Conservation (phyloP, 53 echinoderm and acorn worm genomes). For the Glandiceps talaboti region DNA sequence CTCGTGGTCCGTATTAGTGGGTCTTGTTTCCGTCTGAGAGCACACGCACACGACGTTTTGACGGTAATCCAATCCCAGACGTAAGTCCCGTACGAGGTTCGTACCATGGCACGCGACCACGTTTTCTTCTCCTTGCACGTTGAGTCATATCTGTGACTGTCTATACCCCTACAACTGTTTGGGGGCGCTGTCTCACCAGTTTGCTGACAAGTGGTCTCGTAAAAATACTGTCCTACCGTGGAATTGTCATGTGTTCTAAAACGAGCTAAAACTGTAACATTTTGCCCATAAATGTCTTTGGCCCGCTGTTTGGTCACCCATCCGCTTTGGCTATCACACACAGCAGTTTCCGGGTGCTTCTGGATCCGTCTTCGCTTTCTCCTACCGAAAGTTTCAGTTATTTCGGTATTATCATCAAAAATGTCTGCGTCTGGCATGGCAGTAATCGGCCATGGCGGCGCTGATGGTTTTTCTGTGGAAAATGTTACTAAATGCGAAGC, state of each 20-base stretch:
- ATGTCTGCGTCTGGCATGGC: conserved; percentile 13
- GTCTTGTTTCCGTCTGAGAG: conserved; percentile 19
- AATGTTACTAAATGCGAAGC: conserved; percentile 69
- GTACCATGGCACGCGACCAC: conserved; percentile 75
- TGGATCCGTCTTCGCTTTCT: conserved; percentile 25
- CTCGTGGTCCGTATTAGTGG: neutral
- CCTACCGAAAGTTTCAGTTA: conserved; percentile 20
- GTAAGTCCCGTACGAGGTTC: conserved; percentile 43
- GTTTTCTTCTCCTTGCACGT: conserved; percentile 60
- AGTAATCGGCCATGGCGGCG: conserved; percentile 48
- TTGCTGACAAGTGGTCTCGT: conserved; percentile 65
- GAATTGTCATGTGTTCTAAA: conserved; percentile 44
- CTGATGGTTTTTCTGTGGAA: conserved; percentile 47
- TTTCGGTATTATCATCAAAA: conserved; percentile 29
- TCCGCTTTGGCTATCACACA: conserved; percentile 37
- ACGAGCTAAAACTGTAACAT: conserved; percentile 69
- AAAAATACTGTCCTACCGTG: conserved; percentile 69
- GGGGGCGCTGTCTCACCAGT: conserved; percentile 15
- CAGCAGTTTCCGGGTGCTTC: conserved; percentile 38
- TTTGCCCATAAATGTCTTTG: conserved; percentile 66
- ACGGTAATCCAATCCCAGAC: conserved; percentile 88
- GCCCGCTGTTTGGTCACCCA: conserved; percentile 69
- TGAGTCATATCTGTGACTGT: conserved; percentile 46
- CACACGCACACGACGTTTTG: conserved; percentile 80
- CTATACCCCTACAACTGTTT: conserved; percentile 55